Conservation (phyloP, 2,113 vertebrate species). For the Platycercus adscitus region DNA sequence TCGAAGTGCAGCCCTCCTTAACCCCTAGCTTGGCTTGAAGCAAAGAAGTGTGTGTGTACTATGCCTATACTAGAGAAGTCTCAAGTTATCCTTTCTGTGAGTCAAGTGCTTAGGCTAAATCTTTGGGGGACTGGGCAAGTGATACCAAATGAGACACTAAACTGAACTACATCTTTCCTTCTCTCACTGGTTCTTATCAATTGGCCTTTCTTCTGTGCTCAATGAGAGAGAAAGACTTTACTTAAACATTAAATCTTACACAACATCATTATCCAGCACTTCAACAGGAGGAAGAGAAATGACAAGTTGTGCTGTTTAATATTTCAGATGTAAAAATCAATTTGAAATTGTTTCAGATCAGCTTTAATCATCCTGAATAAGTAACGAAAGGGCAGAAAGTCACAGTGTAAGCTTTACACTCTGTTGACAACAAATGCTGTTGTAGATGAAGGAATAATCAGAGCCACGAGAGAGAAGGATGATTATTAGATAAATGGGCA, state of each 20-base stretch:
- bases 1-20: not conserved
- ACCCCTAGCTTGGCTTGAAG: not conserved
- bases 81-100: not conserved
- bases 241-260: not conserved
- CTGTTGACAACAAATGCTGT: not conserved
- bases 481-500: not conserved
- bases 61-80: not conserved
- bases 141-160: not conserved
- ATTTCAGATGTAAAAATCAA: conserved; percentile 11
- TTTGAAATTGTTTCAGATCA: not conserved
- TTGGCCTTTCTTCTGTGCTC: not conserved
- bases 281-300: not conserved
- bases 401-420: not conserved
- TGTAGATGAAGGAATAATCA: not conserved
- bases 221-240: not conserved
- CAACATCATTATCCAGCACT: not conserved
- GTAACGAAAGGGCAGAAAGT: not conserved
- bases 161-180: not conserved
- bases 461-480: not conserved
- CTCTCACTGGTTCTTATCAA: not conserved
- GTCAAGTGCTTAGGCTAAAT: not conserved
- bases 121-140: not conserved
- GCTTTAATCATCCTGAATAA: conserved; percentile 2
- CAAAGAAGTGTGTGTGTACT: not conserved
- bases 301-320: not conserved